Conservation (phyloP, 1,140 invertebrate species). For the Drosophila gunungcola region DNA sequence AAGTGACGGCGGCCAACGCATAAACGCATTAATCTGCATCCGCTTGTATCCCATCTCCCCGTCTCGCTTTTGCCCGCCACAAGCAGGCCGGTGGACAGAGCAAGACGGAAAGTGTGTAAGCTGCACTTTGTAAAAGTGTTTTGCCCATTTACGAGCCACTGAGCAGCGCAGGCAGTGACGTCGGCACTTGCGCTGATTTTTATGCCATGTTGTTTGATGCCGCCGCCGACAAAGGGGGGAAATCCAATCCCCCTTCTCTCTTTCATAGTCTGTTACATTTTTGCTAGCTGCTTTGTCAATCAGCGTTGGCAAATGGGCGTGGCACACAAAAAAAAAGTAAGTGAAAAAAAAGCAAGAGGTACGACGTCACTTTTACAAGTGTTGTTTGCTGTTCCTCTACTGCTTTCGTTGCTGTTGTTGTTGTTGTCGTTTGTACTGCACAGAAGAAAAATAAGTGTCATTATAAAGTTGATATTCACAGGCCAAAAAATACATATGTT, state of each 20-base stretch:
- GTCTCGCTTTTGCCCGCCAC: conserved; percentile 8
- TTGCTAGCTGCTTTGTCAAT: conserved; percentile 67
- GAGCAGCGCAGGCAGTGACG: conserved; percentile 44
- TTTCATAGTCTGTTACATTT: conserved; percentile 32
- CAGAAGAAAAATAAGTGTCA: background rate
- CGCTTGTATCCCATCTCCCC: background rate
- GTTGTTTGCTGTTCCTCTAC: conserved; percentile 66
- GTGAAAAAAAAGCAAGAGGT: conserved; percentile 1
- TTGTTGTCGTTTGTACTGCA: conserved; percentile 7
- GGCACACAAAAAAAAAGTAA: conserved; percentile 10
- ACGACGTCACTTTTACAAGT: conserved; percentile 57
- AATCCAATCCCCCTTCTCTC: background rate
- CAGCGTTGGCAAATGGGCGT: conserved; percentile 64
- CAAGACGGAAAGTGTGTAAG: conserved; percentile 20
- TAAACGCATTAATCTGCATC: conserved; percentile 48
- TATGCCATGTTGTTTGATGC: conserved; percentile 76
- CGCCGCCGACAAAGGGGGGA: conserved; percentile 15
- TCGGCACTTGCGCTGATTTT: conserved; percentile 65
- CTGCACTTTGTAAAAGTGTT: conserved; percentile 81
- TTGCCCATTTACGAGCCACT: conserved; percentile 79
- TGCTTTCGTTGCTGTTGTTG: conserved; percentile 10
- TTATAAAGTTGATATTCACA: no score
- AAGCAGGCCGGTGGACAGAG: background rate
- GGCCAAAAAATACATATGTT: no score
- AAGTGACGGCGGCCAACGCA: conserved; percentile 12